These are phyloP conservation scores for Lacerta agilis DNA, from an alignment of 2,797 vertebrate genomes.

Conservation along the genomic window DNA sequence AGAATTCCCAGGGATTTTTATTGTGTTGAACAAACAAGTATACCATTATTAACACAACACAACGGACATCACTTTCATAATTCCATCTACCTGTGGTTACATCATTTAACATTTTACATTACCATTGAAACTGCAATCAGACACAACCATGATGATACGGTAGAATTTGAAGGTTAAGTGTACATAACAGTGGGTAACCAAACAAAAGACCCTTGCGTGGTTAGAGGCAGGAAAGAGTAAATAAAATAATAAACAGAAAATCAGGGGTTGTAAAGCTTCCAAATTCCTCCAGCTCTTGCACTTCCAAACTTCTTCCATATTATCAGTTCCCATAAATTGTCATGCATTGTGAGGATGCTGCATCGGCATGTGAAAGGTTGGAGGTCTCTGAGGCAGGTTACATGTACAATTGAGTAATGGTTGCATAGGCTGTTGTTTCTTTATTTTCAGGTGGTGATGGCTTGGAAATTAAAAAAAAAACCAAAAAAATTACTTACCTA, in stretches of 20 bases:
- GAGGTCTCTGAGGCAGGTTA: background rate
- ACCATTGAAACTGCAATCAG: too few relatives aligned
- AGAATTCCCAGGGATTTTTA: too few relatives aligned
- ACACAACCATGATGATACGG: too few relatives aligned
- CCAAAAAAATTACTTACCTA: background rate
- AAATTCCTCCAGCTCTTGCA: background rate
- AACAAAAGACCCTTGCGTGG: fast-evolving
- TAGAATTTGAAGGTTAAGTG: background rate
- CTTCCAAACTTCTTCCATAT: background rate
- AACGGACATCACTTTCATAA: too few relatives aligned
- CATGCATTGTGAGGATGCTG: background rate
- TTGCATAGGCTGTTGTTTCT: background rate
- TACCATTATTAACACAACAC: too few relatives aligned
- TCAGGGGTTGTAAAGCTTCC: background rate
- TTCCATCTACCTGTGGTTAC: too few relatives aligned
- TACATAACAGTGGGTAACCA: fast-evolving
- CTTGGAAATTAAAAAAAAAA: background rate
- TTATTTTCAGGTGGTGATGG: background rate
- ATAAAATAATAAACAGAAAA: too few relatives aligned
- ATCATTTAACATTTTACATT: too few relatives aligned
- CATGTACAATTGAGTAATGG: background rate
- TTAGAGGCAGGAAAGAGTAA: background rate
- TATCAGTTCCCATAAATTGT: background rate
- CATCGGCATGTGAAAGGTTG: too few relatives aligned
- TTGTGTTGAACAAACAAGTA: too few relatives aligned